Evolutionary conservation across 2,113 vertebrate species (phyloP).

Genomic region (Zosterops lateralis): DNA sequence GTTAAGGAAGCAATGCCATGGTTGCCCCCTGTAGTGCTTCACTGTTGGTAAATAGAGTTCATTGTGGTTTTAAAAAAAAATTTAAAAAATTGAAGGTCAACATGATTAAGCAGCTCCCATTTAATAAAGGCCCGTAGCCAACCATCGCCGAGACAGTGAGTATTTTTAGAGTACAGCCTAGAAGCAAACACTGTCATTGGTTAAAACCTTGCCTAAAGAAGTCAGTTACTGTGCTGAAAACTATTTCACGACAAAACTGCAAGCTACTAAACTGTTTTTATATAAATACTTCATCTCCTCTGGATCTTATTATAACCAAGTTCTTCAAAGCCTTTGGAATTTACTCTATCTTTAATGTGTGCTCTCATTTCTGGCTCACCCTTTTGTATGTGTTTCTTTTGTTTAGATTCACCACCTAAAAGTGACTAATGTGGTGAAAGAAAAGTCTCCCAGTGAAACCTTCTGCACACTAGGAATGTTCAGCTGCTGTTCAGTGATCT

Average conservation of each 20-base stretch:
- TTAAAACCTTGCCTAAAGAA: constrained; percentile 84
- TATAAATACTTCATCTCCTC: constrained; percentile 86
- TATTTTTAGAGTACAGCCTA: constrained; percentile 78
- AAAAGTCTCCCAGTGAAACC: constrained; percentile 69
- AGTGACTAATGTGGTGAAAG: constrained; percentile 58
- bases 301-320: constrained; percentile 77
- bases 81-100: constrained; percentile 63
- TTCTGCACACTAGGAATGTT: constrained; percentile 85
- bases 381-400: constrained; percentile 58
- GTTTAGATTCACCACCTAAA: constrained; percentile 65
- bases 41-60: constrained; percentile 78
- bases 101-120: constrained; percentile 84
- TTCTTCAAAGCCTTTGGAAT: constrained; percentile 81
- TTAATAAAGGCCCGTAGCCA: constrained; percentile 73
- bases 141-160: constrained; percentile 72
- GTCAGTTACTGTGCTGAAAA: constrained; percentile 79
- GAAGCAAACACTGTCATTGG: constrained; percentile 84
- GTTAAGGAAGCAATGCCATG: constrained; percentile 73
- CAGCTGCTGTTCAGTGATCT: constrained; percentile 76
- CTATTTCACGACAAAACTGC: constrained; percentile 82
- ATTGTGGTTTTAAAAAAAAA: constrained; percentile 70
- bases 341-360: constrained; percentile 69
- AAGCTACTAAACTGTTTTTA: constrained; percentile 82
- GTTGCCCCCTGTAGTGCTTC: constrained; percentile 87
- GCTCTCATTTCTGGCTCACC: constrained; percentile 71